These are phyloP conservation scores for Gastrophryne carolinensis DNA, from an alignment of 2,797 vertebrate genomes.

Conservation along the genomic window DNA sequence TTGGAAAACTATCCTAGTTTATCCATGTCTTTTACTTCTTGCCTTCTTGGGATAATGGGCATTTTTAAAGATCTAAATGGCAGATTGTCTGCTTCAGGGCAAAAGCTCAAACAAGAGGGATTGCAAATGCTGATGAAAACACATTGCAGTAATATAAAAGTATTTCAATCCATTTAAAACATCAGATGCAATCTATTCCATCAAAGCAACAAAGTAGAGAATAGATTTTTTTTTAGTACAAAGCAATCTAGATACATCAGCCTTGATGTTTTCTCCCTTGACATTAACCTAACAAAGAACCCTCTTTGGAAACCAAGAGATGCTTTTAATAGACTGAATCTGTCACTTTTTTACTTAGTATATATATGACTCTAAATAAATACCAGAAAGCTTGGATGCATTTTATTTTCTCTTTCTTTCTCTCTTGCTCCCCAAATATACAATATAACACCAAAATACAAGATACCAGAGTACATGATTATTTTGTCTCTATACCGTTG, in stretches of 20 bases:
- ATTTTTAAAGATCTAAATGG: conserved; percentile 35
- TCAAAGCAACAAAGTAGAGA: conserved; percentile 39
- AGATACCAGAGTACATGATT: no score
- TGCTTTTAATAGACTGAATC: conserved; percentile 34
- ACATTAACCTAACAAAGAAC: conserved; percentile 44
- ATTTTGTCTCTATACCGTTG: no score
- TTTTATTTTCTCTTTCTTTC: not conserved
- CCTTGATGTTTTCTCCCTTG: conserved; percentile 41
- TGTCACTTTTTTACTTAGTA: conserved; percentile 15
- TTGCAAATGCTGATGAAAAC: conserved; percentile 53
- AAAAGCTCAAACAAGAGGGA: conserved; percentile 51
- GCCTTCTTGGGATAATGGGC: conserved; percentile 36
- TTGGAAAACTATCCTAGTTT: conserved; percentile 10
- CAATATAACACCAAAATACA: no score
- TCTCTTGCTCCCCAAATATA: no score
- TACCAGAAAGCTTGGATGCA: not conserved
- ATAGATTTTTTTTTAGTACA: conserved; percentile 41
- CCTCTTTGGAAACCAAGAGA: not conserved
- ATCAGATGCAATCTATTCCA: conserved; percentile 53
- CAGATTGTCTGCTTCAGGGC: conserved; percentile 50
- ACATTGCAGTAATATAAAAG: conserved; percentile 44
- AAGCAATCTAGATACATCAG: conserved; percentile 52
- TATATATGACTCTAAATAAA: conserved; percentile 35
- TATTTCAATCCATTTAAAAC: conserved; percentile 47
- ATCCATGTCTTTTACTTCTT: conserved; percentile 26